Conservation (phyloP, 2,888 invertebrate genomes). For the Halictus quadricinctus region DNA sequence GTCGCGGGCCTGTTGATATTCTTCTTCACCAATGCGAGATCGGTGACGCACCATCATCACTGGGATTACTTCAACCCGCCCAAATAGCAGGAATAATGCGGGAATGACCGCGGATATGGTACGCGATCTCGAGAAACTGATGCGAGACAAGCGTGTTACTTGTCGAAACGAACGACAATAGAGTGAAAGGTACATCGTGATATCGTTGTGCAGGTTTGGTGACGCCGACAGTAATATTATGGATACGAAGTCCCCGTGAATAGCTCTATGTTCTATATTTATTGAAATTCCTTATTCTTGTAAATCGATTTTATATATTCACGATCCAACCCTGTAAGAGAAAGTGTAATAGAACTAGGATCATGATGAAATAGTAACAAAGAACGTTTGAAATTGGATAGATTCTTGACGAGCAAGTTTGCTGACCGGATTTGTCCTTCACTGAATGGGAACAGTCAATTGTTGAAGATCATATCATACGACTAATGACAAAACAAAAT, state of each 20-base stretch:
- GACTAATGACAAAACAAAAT: neutral
- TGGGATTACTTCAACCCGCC: conserved; percentile 96
- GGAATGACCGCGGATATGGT: neutral
- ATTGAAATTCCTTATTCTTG: conserved; percentile 45
- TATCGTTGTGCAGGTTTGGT: neutral
- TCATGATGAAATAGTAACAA: neutral
- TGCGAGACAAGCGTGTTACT: neutral
- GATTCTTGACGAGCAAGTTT: neutral
- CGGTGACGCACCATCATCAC: conserved; percentile 91
- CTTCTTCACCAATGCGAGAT: conserved; percentile 87
- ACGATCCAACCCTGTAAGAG: conserved; percentile 26
- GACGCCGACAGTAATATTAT: neutral
- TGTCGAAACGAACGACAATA: neutral
- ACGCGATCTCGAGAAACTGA: neutral
- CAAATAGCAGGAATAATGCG: conserved; percentile 76
- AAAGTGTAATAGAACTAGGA: conserved; percentile 16
- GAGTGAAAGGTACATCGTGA: neutral
- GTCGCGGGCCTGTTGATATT: conserved; percentile 91
- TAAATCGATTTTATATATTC: conserved; percentile 49
- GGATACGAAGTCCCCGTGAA: neutral
- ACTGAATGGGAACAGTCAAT: conserved; percentile 10
- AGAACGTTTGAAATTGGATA: neutral
- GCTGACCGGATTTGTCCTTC: neutral
- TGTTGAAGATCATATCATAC: conserved; percentile 21
- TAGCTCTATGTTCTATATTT: conserved; percentile 30